phyloP scores from a whole-genome alignment of 2,797 vertebrate genomes.

The Hippopotamyrus pictus region DNA sequence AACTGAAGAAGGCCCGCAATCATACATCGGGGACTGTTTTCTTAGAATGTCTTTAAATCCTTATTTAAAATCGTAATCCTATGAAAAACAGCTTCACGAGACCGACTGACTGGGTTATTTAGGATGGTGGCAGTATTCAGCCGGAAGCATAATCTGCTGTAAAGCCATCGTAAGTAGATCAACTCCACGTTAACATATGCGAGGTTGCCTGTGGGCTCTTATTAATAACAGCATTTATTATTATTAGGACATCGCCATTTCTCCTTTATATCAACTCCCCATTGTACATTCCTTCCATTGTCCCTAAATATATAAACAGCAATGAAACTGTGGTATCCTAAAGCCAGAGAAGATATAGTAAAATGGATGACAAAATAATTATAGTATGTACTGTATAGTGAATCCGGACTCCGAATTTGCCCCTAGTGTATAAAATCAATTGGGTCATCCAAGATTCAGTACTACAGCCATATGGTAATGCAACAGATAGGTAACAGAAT shows the following conservation, averaged over 20 bases:
- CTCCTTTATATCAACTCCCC: not conserved
- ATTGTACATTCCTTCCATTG: not conserved
- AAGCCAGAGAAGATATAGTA: not conserved
- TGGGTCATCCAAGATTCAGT: not conserved
- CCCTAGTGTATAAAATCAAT: not conserved
- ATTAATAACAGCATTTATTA: not conserved
- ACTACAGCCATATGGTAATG: not conserved
- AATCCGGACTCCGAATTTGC: not conserved
- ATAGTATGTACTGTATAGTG: not conserved
- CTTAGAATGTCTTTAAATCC: conserved; percentile 8
- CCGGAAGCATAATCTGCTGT: conserved; percentile 38
- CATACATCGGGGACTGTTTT: not conserved
- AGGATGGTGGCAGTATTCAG: conserved; percentile 21
- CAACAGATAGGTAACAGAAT: not conserved
- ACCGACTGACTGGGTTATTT: conserved; percentile 4
- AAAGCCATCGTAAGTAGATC: not conserved
- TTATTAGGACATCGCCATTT: not conserved
- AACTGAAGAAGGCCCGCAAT: conserved; percentile 14
- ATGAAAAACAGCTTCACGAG: conserved; percentile 41
- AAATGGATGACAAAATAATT: not conserved
- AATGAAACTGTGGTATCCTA: not conserved
- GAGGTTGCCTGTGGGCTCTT: not conserved
- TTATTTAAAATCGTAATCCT: conserved; percentile 25
- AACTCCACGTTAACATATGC: not conserved
- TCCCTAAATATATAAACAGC: not conserved